phyloP scores from a whole-genome alignment of 92 coral and sea anemone genomes.

The Siderastrea radians region DNA sequence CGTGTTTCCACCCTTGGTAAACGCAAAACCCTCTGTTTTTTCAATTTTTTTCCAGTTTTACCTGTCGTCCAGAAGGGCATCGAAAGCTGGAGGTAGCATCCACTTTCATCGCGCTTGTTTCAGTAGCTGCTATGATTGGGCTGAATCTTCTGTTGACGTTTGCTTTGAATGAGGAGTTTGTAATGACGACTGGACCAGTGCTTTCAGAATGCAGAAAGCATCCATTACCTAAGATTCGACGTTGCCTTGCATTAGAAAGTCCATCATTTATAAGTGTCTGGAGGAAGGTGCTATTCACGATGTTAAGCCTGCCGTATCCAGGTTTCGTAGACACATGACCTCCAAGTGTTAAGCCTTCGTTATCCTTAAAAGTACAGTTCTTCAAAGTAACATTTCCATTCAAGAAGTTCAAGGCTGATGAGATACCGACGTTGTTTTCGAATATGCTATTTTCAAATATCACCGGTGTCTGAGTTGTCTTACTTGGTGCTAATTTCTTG shows the following conservation, averaged over 20 bases:
- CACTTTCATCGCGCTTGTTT: conserved; percentile 23
- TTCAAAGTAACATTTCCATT: too few species aligned
- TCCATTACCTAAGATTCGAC: too few species aligned
- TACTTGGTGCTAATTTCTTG: background rate
- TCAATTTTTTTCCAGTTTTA: background rate
- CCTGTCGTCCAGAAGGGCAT: conserved; percentile 22
- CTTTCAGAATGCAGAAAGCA: too few species aligned
- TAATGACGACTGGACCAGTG: too few species aligned
- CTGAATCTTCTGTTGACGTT: too few species aligned
- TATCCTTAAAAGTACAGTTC: too few species aligned
- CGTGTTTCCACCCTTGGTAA: background rate
- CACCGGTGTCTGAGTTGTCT: background rate
- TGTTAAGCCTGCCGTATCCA: conserved; percentile 14
- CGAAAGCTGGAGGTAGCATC: conserved; percentile 26
- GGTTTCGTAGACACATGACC: conserved; percentile 20
- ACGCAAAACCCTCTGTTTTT: background rate
- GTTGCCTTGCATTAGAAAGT: too few species aligned
- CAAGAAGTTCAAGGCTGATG: conserved; percentile 29
- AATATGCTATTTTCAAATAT: too few species aligned
- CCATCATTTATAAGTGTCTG: conserved; percentile 13
- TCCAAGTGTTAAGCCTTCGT: too few species aligned
- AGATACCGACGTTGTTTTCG: conserved; percentile 32
- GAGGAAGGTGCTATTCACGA: conserved; percentile 6
- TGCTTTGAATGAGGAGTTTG: too few species aligned
- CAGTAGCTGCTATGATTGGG: conserved; percentile 5